Percentiles rank a stretch among this genome's conserved stretches.
Conservation (phyloP, 2,888 invertebrate species). For the Eilema sororculum region DNA sequence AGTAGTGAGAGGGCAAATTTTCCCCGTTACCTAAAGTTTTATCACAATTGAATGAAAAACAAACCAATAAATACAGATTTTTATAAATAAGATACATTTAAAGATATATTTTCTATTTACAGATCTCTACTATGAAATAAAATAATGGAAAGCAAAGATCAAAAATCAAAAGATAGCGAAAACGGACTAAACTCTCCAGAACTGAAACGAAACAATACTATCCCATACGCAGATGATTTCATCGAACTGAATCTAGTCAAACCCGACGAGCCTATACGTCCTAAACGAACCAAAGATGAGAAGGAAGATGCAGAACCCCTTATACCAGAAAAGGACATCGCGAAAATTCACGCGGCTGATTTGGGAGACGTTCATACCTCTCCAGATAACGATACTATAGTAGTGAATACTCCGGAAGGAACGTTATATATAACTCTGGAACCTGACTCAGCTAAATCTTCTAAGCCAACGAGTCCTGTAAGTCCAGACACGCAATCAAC, state of each 20-base stretch:
- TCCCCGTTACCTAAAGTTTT: too few species aligned
- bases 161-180: slow-evolving; percentile 61
- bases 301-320: slow-evolving; percentile 44
- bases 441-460: slow-evolving; percentile 63
- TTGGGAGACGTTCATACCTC: slow-evolving; percentile 73
- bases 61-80: too few species aligned
- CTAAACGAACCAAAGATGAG: slow-evolving; percentile 61
- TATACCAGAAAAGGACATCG: slow-evolving; percentile 42
- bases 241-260: slow-evolving; percentile 64
- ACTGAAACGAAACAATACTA: slow-evolving; percentile 59
- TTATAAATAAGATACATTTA: too few species aligned
- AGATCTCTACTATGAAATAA: slow-evolving; percentile 74
- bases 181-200: slow-evolving; percentile 79
- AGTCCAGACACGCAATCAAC: slow-evolving; percentile 63
- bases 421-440: slow-evolving; percentile 81
- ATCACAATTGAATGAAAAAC: too few species aligned
- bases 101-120: slow-evolving; percentile 49
- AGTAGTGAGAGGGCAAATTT: too few species aligned
- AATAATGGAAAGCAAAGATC: slow-evolving; percentile 63
- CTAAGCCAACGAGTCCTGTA: slow-evolving; percentile 54
- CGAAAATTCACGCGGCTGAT: slow-evolving; percentile 71
- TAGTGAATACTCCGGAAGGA: slow-evolving; percentile 82
- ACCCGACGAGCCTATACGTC: slow-evolving; percentile 61
- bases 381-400: slow-evolving; percentile 80
- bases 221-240: slow-evolving; percentile 72